Evolutionary conservation across 2,113 vertebrate genomes (phyloP).

Genomic region (Capreolus pygargus): DNA sequence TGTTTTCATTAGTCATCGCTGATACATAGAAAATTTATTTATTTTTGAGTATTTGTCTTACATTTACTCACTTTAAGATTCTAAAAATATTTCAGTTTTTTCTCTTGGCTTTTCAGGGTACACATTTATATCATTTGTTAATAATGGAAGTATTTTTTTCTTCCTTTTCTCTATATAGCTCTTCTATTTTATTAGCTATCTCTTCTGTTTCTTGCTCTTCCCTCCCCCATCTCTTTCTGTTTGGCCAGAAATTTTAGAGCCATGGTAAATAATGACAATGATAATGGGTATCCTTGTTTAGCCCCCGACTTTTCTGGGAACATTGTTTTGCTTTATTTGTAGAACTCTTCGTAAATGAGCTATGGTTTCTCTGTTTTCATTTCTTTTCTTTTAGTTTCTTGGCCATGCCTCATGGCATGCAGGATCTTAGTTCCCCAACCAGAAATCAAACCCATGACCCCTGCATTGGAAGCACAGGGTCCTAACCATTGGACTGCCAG

Average conservation of each 20-base stretch:
- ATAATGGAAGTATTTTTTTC: not conserved
- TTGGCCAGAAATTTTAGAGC: slow-evolving; percentile 5
- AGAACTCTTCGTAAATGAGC: not conserved
- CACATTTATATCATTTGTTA: not conserved
- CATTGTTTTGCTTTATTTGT: slow-evolving; percentile 6
- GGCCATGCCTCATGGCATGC: not conserved
- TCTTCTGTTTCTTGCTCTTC: not conserved
- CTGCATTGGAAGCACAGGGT: not conserved
- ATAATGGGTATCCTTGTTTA: not conserved
- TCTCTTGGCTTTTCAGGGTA: not conserved
- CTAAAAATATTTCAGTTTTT: not conserved
- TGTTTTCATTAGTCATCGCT: not conserved
- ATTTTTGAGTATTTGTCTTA: slow-evolving; percentile 5
- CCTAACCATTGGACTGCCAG: not conserved
- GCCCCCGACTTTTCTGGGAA: not conserved
- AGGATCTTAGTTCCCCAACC: not conserved
- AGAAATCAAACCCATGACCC: not conserved
- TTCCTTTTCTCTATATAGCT: not conserved
- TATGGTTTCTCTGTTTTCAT: not conserved
- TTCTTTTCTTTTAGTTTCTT: not conserved
- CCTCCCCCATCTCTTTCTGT: not conserved
- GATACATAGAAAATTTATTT: not conserved
- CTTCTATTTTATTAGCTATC: not conserved
- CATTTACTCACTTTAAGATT: not conserved
- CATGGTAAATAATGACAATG: not conserved